These are phyloP conservation scores for Mesoclemmys tuberculata DNA, from an alignment of 2,113 vertebrate species.

Conservation along the genomic window DNA sequence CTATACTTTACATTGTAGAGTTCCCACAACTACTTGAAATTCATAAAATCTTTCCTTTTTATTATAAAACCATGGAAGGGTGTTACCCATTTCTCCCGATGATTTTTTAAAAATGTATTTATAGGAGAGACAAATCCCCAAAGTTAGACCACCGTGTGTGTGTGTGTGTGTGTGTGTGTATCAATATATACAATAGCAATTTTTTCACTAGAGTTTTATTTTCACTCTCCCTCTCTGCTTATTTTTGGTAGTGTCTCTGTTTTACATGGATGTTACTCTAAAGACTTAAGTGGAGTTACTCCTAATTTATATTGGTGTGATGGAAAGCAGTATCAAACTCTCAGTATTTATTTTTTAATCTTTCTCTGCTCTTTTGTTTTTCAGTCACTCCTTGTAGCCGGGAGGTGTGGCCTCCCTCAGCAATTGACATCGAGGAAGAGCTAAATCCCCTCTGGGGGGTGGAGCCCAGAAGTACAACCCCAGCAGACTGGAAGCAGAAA, in stretches of 20 bases:
- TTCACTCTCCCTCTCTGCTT: background rate
- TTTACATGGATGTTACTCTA: background rate
- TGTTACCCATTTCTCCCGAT: background rate
- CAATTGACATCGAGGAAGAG: too few relatives aligned
- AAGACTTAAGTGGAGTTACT: background rate
- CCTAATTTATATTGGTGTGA: background rate
- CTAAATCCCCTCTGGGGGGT: too few relatives aligned
- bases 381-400: background rate
- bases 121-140: background rate
- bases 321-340: too few relatives aligned
- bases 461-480: too few relatives aligned
- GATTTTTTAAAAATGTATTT: background rate
- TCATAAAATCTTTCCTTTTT: background rate
- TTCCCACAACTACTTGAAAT: background rate
- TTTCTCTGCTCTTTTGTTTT: background rate
- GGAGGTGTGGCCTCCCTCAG: too few relatives aligned
- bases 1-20: background rate
- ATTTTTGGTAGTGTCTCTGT: background rate
- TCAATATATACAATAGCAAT: background rate
- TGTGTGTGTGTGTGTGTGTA: fast-evolving
- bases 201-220: background rate
- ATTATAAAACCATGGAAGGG: background rate
- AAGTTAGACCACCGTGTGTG: background rate
- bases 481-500: too few relatives aligned
- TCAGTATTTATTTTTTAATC: background rate